phyloP scores from a whole-genome alignment of 1,140 invertebrate genomes.

The Capitella teleta region DNA sequence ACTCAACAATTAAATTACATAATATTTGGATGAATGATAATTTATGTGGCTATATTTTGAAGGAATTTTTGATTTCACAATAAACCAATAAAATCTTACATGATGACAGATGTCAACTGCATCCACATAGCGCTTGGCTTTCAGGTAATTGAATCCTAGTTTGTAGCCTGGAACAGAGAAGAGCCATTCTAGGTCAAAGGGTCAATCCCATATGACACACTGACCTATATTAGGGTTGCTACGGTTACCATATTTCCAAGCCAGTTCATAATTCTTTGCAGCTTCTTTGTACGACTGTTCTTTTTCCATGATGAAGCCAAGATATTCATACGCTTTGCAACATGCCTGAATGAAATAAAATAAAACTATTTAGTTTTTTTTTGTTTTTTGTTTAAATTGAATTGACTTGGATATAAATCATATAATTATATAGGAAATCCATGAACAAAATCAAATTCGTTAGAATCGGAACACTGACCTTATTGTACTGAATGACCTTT shows the following conservation, averaged over 20 bases:
- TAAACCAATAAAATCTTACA: slow-evolving; percentile 35
- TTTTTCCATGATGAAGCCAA: slow-evolving; percentile 79
- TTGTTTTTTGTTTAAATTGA: no score
- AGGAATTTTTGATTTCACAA: no score
- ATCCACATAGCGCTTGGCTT: slow-evolving; percentile 78
- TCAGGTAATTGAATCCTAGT: slow-evolving; percentile 80
- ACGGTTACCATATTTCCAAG: slow-evolving; percentile 69
- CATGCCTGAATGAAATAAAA: slow-evolving; percentile 50
- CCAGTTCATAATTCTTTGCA: slow-evolving; percentile 65
- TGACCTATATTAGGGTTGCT: slow-evolving; percentile 63
- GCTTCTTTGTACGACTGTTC: slow-evolving; percentile 84
- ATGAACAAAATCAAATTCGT: no score
- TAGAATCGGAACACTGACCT: slow-evolving; percentile 44
- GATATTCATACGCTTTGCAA: slow-evolving; percentile 78
- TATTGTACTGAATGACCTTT: slow-evolving; percentile 75
- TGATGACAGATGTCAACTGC: slow-evolving; percentile 73
- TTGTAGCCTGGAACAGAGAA: slow-evolving; percentile 77
- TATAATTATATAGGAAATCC: no score
- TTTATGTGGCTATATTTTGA: no score
- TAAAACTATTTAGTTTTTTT: not conserved
- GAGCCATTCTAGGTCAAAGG: no score
- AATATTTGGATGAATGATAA: no score
- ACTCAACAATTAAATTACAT: no score
- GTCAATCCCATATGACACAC: not conserved
- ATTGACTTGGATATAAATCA: not conserved